These are phyloP conservation scores for Platysteira castanea DNA, from an alignment of 2,113 vertebrate genomes.

Conservation along the genomic window DNA sequence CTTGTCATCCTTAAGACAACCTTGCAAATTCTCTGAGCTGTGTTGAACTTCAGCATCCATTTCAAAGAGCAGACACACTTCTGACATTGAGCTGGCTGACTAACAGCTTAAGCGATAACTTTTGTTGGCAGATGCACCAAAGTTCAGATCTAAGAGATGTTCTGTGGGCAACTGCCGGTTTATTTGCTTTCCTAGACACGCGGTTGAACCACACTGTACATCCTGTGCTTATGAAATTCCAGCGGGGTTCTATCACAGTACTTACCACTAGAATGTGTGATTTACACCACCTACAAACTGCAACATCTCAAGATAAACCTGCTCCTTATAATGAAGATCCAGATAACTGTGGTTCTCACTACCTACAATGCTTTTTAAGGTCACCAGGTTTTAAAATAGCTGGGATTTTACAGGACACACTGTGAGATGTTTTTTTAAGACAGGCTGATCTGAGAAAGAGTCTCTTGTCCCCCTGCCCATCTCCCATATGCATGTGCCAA, in stretches of 20 bases:
- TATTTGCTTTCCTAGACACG: constrained; percentile 71
- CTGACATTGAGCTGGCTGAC: constrained; percentile 14
- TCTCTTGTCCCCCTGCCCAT: neutral
- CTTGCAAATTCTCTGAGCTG: neutral
- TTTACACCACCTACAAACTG: constrained; percentile 35
- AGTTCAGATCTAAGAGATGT: constrained; percentile 57
- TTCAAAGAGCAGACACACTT: constrained; percentile 5
- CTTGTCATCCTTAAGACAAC: neutral
- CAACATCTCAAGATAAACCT: constrained; percentile 39
- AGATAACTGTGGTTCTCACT: neutral
- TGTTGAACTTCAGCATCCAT: constrained; percentile 7
- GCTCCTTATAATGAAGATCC: neutral
- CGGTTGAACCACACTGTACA: constrained; percentile 66
- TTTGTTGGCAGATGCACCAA: neutral
- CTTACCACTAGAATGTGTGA: constrained; percentile 22
- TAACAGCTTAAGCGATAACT: neutral
- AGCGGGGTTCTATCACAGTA: constrained; percentile 66
- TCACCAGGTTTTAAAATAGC: neutral
- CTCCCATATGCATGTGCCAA: neutral
- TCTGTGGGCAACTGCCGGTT: constrained; percentile 69
- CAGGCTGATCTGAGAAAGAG: neutral
- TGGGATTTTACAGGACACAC: neutral
- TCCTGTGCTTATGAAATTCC: constrained; percentile 77
- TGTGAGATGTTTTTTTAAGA: neutral
- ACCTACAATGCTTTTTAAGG: neutral